These are phyloP conservation scores for Elgaria multicarinata DNA, from an alignment of 2,113 vertebrate species.

Conservation along the genomic window DNA sequence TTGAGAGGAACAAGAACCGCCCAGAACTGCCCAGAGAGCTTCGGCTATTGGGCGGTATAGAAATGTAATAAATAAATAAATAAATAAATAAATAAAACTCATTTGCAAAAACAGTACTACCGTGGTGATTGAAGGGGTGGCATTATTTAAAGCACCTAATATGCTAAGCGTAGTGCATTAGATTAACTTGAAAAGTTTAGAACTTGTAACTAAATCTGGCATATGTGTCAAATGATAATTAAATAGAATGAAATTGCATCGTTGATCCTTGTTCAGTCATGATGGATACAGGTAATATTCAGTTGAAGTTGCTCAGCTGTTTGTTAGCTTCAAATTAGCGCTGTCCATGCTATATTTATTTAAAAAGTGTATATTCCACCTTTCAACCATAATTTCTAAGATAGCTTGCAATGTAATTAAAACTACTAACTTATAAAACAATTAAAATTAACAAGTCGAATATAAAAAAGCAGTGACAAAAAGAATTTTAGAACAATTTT, in stretches of 20 bases:
- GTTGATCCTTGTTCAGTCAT: background rate
- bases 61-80: too few species aligned
- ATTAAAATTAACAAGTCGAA: background rate
- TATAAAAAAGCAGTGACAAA: background rate
- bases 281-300: background rate
- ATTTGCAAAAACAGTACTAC: background rate
- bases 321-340: background rate
- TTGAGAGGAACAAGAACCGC: background rate
- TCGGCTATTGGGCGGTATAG: too few species aligned
- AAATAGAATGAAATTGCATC: fast-evolving
- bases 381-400: too few species aligned
- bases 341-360: background rate
- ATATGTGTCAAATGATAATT: background rate
- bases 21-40: too few species aligned
- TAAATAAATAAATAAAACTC: too few species aligned
- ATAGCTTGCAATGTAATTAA: background rate
- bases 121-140: background rate
- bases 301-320: background rate
- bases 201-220: background rate
- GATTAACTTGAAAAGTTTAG: background rate
- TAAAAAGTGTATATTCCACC: background rate
- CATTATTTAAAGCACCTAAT: fast-evolving
- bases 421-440: background rate
- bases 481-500: too few species aligned
- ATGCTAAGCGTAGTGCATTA: background rate